Evolutionary conservation across 2,797 vertebrate species (phyloP).

Genomic region (Picus viridis): DNA sequence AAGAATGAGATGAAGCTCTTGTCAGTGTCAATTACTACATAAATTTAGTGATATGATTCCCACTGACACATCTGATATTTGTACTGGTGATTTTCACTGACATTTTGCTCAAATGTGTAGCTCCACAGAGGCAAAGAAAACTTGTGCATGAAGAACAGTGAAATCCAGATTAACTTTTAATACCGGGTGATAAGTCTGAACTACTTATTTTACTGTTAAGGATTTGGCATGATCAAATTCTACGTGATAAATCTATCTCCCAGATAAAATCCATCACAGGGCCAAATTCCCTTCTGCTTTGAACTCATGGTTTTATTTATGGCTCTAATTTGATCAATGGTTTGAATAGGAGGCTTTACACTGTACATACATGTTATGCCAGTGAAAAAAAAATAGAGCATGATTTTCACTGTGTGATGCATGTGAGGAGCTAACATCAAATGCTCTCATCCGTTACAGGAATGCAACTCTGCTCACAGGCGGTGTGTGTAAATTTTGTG

Average conservation of each 20-base stretch:
- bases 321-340: constrained; percentile 15
- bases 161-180: constrained; percentile 67
- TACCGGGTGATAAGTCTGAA: constrained; percentile 31
- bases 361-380: not conserved
- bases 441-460: not conserved
- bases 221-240: constrained; percentile 45
- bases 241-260: constrained; percentile 15
- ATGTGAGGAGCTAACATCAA: constrained; percentile 4
- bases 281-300: constrained; percentile 36
- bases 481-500: not conserved
- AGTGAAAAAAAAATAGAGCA: not conserved
- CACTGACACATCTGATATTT: constrained; percentile 62
- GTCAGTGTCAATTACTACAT: constrained; percentile 53
- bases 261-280: constrained; percentile 18
- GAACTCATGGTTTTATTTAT: constrained; percentile 46
- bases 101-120: constrained; percentile 51
- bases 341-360: constrained; percentile 42
- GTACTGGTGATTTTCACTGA: constrained; percentile 47
- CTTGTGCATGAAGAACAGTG: constrained; percentile 11
- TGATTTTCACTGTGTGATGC: not conserved
- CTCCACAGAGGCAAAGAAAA: constrained; percentile 16
- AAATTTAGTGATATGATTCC: constrained; percentile 65
- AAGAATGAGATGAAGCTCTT: constrained; percentile 16
- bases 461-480: not conserved
- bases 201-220: constrained; percentile 50